Evolutionary conservation across 2,888 invertebrate species (phyloP).

Genomic region (Dasysyrphus albostriatus): DNA sequence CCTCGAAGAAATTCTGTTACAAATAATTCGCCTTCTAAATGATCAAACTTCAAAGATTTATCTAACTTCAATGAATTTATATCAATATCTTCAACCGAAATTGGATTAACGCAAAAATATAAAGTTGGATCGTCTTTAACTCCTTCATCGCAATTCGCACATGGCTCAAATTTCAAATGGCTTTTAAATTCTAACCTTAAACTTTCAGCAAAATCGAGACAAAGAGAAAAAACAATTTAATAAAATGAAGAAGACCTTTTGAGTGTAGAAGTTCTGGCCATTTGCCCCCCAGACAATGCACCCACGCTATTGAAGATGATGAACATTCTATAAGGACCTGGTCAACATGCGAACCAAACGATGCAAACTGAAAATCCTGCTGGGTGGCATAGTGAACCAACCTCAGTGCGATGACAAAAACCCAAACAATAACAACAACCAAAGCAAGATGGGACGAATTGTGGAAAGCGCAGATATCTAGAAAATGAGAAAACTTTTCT

Average conservation of each 20-base stretch:
- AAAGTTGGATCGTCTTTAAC: constrained; percentile 44
- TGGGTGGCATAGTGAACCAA: constrained; percentile 26
- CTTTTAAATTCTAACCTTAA: constrained; percentile 53
- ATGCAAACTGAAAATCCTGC: constrained; percentile 26
- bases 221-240: neutral
- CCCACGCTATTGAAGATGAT: constrained; percentile 19
- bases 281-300: constrained; percentile 32
- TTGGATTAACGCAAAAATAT: constrained; percentile 52
- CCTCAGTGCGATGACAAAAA: constrained; percentile 20
- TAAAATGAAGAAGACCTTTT: constrained; percentile 11
- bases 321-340: constrained; percentile 34
- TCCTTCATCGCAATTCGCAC: neutral
- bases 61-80: constrained; percentile 31
- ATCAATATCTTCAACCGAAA: constrained; percentile 48
- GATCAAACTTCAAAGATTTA: constrained; percentile 58
- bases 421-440: constrained; percentile 9
- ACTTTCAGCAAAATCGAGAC: neutral
- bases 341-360: constrained; percentile 40
- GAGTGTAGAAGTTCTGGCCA: neutral
- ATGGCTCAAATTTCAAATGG: constrained; percentile 48
- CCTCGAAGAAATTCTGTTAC: neutral
- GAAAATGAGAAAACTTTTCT: constrained; percentile 71
- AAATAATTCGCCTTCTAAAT: constrained; percentile 31
- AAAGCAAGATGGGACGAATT: neutral
- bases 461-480: constrained; percentile 7